Base-by-base conservation (phyloP, 2,888 invertebrate genomes). In the Cerastis leucographa region DNA sequence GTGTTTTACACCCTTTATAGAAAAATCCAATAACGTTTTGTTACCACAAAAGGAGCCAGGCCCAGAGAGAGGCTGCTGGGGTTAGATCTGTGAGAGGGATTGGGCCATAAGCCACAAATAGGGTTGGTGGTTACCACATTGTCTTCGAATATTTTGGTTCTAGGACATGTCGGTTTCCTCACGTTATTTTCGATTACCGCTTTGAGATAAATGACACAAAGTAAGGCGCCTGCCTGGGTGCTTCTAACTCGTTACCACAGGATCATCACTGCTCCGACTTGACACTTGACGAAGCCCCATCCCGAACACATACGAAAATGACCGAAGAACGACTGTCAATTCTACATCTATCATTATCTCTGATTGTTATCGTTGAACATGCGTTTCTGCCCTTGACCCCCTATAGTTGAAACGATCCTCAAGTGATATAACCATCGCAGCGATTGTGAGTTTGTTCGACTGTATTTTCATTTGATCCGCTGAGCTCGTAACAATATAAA, bases 381-480 rank as follows among this genome's bases (percentile, higher is more conserved):
- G 71, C 80, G 54, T 80, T 62, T 49, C 49, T 73, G 56, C 22
- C 25, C 74, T 44, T 81, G 74, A 73, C 81, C 42, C 22, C 62
- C 44, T 64, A 73, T 17, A 42, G 74, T 65, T 73, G 22, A 40
- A 64, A 54, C 44, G 44, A 44, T 77, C 14, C 66, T 74, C 35
- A 40, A 78, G 44, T 80, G 65, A 56, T 74, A 74, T 42, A 54
- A 42, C 49, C 51, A 67, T 54, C 35, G 35, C 22, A 19, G 25
- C 51, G 46, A 67, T 67, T 49, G 66, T 42, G 14, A 51, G 25
- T 54, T 44, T 44, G 61, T 56, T 51, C 35, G 49, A 19, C 35
- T 51, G 22, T 64, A 40, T 62, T 42, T 69, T 35, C 42, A 59
- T 80, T n/a, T 56, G 40, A 56, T 56, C 7, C n/a, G 2, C 9